Evolutionary conservation across 2,888 invertebrate species (phyloP).

Genomic region (Andrena haemorrhoa): DNA sequence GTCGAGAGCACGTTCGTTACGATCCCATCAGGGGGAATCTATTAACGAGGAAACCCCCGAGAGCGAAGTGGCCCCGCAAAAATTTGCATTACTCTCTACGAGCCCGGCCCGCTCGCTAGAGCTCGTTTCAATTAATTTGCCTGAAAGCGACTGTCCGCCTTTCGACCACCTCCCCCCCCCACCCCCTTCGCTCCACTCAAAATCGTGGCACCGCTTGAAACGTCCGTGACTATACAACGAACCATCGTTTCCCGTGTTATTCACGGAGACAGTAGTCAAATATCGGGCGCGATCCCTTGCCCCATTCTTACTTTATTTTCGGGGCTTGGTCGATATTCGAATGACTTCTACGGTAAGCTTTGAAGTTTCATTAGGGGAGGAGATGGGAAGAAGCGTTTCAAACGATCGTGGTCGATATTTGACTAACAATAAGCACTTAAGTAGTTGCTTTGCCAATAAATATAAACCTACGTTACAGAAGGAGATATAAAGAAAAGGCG

Average conservation of each 20-base stretch:
- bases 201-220: conserved; percentile 5
- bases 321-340: no score
- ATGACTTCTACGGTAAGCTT: no score
- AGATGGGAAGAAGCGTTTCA: no score
- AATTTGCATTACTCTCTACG: conserved; percentile 17
- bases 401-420: no score
- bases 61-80: conserved; percentile 9
- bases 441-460: no score
- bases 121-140: conserved; percentile 46
- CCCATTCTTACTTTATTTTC: no score
- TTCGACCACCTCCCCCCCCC: neutral
- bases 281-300: neutral
- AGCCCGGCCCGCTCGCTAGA: neutral
- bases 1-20: conserved; percentile 37
- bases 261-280: conserved; percentile 19
- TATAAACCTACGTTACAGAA: no score
- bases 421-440: no score
- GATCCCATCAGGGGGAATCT: conserved; percentile 35
- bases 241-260: neutral
- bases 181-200: neutral
- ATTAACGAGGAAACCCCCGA: conserved; percentile 28
- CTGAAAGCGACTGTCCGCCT: conserved; percentile 27
- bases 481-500: no score
- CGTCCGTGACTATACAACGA: neutral
- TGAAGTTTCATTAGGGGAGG: no score